Evolutionary conservation across 2,113 vertebrate genomes (phyloP).

Genomic region (Micronisus gabar): DNA sequence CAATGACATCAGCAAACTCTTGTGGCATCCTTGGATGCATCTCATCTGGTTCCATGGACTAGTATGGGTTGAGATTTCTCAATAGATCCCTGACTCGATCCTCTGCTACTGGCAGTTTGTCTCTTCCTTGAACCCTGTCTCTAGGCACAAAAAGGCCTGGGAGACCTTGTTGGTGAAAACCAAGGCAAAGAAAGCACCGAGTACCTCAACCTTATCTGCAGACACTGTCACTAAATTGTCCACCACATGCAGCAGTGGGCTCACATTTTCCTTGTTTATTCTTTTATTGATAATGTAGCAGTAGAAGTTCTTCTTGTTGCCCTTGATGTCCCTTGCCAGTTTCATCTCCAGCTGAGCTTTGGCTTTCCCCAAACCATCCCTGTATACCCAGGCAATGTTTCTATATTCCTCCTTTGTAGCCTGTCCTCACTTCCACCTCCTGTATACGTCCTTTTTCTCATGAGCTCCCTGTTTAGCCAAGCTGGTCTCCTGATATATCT

Average conservation of each 20-base stretch:
- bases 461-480: not conserved
- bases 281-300: not conserved
- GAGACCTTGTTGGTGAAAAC: not conserved
- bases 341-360: not conserved
- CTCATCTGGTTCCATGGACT: not conserved
- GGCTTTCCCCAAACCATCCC: not conserved
- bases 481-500: not conserved
- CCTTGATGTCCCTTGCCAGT: not conserved
- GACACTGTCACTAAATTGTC: not conserved
- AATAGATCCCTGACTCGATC: not conserved
- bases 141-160: not conserved
- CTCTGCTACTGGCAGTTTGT: not conserved
- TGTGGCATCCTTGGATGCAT: not conserved
- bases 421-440: not conserved
- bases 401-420: not conserved
- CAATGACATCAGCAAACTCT: not conserved
- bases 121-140: not conserved
- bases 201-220: not conserved
- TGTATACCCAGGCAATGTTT: not conserved
- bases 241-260: not conserved
- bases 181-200: not conserved
- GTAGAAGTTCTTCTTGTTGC: not conserved
- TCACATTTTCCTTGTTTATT: not conserved
- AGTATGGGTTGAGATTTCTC: not conserved
- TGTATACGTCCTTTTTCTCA: not conserved